Percentiles rank a stretch among this genome's conserved stretches.
phyloP scores from a whole-genome alignment of 2,113 vertebrate species.

The Helogale parvula region DNA sequence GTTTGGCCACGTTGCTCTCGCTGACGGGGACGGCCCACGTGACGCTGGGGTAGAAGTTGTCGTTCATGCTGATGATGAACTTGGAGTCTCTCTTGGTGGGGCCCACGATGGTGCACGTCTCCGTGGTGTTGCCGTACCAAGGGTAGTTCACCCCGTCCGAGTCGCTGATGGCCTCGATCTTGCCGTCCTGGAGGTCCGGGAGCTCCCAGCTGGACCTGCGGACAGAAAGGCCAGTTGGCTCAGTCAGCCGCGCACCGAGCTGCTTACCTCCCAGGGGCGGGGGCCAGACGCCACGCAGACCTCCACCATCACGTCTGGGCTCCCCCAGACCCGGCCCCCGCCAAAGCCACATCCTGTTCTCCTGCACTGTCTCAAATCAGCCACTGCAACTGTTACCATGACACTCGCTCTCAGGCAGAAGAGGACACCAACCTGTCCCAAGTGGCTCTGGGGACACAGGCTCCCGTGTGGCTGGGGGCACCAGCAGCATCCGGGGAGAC shows the following conservation, averaged over 20 bases:
- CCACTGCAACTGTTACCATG: accelerated
- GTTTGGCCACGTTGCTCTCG: slow-evolving; percentile 94
- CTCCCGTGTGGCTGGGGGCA: neutral
- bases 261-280: accelerated
- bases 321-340: neutral
- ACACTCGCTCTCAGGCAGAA: neutral
- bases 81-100: slow-evolving; percentile 95
- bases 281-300: too few species aligned
- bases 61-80: slow-evolving; percentile 98
- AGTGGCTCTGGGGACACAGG: neutral
- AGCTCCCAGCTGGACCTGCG: slow-evolving; percentile 99
- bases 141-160: slow-evolving; percentile 98
- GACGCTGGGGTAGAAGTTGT: slow-evolving; percentile 99
- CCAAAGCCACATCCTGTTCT: neutral
- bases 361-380: neutral
- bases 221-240: neutral
- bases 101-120: slow-evolving; percentile 95
- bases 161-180: slow-evolving; percentile 97
- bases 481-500: neutral
- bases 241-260: neutral
- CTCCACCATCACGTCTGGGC: accelerated
- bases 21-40: slow-evolving; percentile 98
- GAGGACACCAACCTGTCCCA: neutral
- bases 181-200: slow-evolving; percentile 92
- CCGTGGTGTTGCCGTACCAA: slow-evolving; percentile 98